Evolutionary conservation across 1,140 invertebrate genomes (phyloP).

Genomic region (fruit fly (Drosophila melanogaster)): Release_6_plus_ISO1_MT NT_037436.4:13615501-13616000

Average conservation of each 20-base stretch:
- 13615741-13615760: conserved; percentile 17
- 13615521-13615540: conserved; percentile 53
- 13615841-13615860: conserved; percentile 19
- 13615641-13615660: conserved; percentile 1
- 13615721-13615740: conserved; percentile 72
- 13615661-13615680: conserved; percentile 59
- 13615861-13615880: conserved; percentile 22
- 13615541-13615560: conserved; percentile 69
- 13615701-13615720: conserved; percentile 73
- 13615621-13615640: conserved; percentile 73
- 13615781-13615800: conserved; percentile 73
- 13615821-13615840: conserved; percentile 73
- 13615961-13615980: conserved; percentile 72
- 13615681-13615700: conserved; percentile 81
- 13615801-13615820: conserved; percentile 74
- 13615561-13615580: conserved; percentile 36
- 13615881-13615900: conserved; percentile 30
- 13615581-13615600: neutral
- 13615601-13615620: conserved; percentile 70
- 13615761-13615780: conserved; percentile 28
- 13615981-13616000: conserved; percentile 60
- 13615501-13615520: conserved; percentile 47
- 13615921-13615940: conserved; percentile 61
- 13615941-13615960: conserved; percentile 59
- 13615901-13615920: conserved; percentile 74